These are phyloP conservation scores for Tryphoninae sp. DNA, from an alignment of 2,888 invertebrate species.

Conservation along the genomic window DNA sequence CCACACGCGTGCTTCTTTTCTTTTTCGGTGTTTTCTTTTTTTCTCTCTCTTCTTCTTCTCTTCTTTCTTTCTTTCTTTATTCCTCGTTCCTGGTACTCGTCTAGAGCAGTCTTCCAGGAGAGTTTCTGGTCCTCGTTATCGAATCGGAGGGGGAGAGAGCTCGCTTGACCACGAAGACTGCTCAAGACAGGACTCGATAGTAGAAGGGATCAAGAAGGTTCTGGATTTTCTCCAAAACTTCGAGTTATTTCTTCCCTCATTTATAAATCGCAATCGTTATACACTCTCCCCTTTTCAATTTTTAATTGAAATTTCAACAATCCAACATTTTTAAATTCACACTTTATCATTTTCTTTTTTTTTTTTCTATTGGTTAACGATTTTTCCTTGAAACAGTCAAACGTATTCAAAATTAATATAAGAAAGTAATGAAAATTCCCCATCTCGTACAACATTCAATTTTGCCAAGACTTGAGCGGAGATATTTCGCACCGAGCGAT, in stretches of 20 bases:
- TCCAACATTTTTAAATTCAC: too few relatives aligned
- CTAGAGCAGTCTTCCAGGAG: slow-evolving; percentile 39
- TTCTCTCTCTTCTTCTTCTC: neutral
- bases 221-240: slow-evolving; percentile 37
- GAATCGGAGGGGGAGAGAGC: slow-evolving; percentile 41
- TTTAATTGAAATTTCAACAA: too few relatives aligned
- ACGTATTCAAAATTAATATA: too few relatives aligned
- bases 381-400: too few relatives aligned
- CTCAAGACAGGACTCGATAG: slow-evolving; percentile 9
- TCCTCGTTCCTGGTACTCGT: slow-evolving; percentile 29
- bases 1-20: slow-evolving; percentile 14
- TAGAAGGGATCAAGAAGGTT: slow-evolving; percentile 48
- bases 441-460: too few relatives aligned
- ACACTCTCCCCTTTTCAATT: neutral
- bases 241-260: slow-evolving; percentile 65
- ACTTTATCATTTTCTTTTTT: too few relatives aligned
- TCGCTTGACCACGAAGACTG: slow-evolving; percentile 59
- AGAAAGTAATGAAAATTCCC: too few relatives aligned
- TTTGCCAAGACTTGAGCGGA: neutral
- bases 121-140: slow-evolving; percentile 75
- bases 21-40: neutral
- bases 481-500: slow-evolving; percentile 4
- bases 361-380: too few relatives aligned
- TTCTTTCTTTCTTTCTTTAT: neutral
- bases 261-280: slow-evolving; percentile 35